Percentiles rank a stretch among this genome's conserved stretches.
Evolutionary conservation across 2,797 vertebrate species (phyloP).

Genomic region (Pempheris klunzingeri): DNA sequence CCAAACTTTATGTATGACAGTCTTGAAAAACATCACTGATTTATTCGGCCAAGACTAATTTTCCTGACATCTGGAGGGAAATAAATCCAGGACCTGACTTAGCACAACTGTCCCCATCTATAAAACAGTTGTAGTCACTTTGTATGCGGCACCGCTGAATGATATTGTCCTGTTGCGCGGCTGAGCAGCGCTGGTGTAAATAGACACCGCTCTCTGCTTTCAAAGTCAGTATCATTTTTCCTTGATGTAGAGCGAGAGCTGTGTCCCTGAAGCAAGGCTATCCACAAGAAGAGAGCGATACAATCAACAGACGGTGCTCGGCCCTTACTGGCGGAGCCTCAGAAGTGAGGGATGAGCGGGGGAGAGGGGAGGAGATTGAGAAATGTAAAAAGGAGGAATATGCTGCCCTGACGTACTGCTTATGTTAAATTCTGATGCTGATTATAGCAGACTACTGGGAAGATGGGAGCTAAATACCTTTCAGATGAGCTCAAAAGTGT

Average conservation of each 20-base stretch:
- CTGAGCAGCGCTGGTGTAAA: conserved; percentile 47
- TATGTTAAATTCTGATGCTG: background rate
- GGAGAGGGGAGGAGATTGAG: conserved; percentile 14
- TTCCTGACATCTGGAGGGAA: conserved; percentile 7
- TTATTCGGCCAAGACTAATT: conserved; percentile 24
- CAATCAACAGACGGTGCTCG: conserved; percentile 53
- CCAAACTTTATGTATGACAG: background rate
- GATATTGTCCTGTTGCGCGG: conserved; percentile 20
- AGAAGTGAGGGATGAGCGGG: conserved; percentile 20
- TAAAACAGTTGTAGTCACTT: conserved; percentile 42
- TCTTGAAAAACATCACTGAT: conserved; percentile 11
- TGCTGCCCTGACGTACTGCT: background rate
- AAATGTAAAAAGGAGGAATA: background rate
- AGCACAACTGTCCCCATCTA: conserved; percentile 30
- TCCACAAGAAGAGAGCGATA: conserved; percentile 55
- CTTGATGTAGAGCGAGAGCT: conserved; percentile 52
- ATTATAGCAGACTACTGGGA: background rate
- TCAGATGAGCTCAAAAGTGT: background rate
- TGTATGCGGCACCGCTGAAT: conserved; percentile 30
- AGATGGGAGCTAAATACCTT: background rate
- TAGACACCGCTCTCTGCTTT: conserved; percentile 50
- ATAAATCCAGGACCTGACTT: conserved; percentile 32
- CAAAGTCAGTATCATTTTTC: conserved; percentile 66
- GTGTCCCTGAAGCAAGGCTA: conserved; percentile 67
- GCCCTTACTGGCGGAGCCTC: conserved; percentile 50